Conservation (phyloP, 2,113 vertebrate genomes). For the Trinectes maculatus region DNA sequence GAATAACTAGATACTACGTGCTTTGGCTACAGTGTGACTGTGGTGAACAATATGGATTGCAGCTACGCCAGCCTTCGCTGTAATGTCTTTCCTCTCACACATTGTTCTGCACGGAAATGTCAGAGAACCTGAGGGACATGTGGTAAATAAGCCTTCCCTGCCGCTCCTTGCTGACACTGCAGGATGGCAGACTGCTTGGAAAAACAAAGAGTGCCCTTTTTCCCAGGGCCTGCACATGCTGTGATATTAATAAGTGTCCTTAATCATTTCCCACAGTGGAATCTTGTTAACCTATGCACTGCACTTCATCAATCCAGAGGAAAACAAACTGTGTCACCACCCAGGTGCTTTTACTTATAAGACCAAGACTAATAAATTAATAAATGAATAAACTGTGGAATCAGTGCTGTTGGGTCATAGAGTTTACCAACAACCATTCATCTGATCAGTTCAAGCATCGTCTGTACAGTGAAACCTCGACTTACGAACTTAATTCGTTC, state of each 20-base stretch:
- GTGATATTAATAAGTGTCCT: constrained; percentile 75
- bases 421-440: too few species aligned
- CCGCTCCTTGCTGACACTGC: constrained; percentile 24
- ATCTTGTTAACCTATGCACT: constrained; percentile 74
- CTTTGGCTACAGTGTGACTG: background rate
- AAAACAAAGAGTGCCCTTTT: constrained; percentile 67
- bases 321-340: constrained; percentile 47
- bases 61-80: background rate
- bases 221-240: constrained; percentile 55
- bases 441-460: too few species aligned
- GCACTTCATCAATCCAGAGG: constrained; percentile 54
- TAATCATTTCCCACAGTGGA: constrained; percentile 64
- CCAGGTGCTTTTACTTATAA: constrained; percentile 29
- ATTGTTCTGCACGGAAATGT: constrained; percentile 25
- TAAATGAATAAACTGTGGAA: too few species aligned
- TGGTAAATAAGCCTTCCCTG: constrained; percentile 51
- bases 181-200: constrained; percentile 48
- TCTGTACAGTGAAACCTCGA: too few species aligned
- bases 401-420: too few species aligned
- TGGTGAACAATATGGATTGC: background rate
- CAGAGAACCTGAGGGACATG: constrained; percentile 50
- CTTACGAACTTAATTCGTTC: too few species aligned
- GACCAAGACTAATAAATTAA: constrained; percentile 1
- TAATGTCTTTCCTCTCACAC: background rate
- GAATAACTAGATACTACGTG: background rate